Evolutionary conservation across 1,140 invertebrate species (phyloP).

Genomic region (Oryzaephilus surinamensis): DNA sequence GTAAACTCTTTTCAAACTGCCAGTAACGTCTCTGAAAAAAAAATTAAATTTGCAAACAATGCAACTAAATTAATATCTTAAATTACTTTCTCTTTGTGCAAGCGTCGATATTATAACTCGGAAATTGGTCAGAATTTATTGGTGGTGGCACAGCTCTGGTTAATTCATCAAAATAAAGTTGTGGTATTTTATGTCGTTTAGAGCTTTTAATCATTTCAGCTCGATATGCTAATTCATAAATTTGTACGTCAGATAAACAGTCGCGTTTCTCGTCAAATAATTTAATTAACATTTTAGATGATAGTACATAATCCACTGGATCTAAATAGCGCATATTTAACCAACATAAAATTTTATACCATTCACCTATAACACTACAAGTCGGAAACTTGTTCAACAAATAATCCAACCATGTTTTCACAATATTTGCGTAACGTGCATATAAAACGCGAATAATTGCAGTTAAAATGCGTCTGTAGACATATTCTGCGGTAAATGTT

Average conservation of each 20-base stretch:
- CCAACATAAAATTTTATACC: too few relatives aligned
- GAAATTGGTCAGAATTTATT: conserved; percentile 6
- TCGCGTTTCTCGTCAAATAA: conserved; percentile 9
- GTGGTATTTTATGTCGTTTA: conserved; percentile 12
- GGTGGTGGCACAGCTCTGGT: conserved; percentile 1
- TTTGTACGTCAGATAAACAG: conserved; percentile 6
- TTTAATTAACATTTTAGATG: conserved; percentile 12
- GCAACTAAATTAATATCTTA: conserved; percentile 1
- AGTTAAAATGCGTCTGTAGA: too few relatives aligned
- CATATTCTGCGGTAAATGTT: too few relatives aligned
- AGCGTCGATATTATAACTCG: conserved; percentile 5
- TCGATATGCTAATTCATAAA: conserved; percentile 11
- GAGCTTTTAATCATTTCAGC: conserved; percentile 11
- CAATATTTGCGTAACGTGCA: too few relatives aligned
- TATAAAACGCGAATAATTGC: too few relatives aligned
- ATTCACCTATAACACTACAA: too few relatives aligned
- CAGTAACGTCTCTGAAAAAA: conserved; percentile 11
- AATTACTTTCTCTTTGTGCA: conserved; percentile 10
- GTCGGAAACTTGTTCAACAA: too few relatives aligned
- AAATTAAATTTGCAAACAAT: conserved; percentile 1
- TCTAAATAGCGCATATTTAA: too few relatives aligned
- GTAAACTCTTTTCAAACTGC: conserved; percentile 18
- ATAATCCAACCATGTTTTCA: too few relatives aligned
- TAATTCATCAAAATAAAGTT: conserved; percentile 10
- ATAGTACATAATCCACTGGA: too few relatives aligned